Base-by-base conservation (phyloP, 2,888 invertebrate genomes). In the Melikaiella ostensackeni region DNA sequence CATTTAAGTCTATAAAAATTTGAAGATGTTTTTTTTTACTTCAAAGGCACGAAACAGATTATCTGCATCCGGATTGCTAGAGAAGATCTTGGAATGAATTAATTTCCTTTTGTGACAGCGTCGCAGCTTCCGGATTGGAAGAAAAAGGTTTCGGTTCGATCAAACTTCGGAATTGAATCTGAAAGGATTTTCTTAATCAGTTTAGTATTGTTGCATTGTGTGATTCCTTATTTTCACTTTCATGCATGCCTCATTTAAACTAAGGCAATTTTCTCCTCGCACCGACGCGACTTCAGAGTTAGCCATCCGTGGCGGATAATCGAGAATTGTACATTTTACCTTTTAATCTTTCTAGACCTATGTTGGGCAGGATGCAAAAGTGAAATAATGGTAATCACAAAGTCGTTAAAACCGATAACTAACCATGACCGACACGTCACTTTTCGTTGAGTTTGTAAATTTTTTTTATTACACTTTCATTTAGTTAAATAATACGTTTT, bases 181-280 rank as follows among this genome's bases (percentile, higher is more conserved):
- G 21, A 16, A 42, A 16, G 16, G 16, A 21, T 77, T 80, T 80
- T 81, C 77, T 81, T 79, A 74, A 70, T 77, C 79, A 77, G 77
- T 80, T 77, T 79, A 81, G n/a, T n/a, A 79, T 77, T 79, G 81
- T 80, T 79, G 75, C 50, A 62, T 80, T 80, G 80, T 75, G 79
- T 79, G 80, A 82, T 81, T 79, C 79, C 83, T 85, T 81, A 79
- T 84, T 85, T 87, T 86, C 83, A 86, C 86, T 86, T 86, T 85
- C 83, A 74, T 83, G 82, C 82, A 86, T 82, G 84, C 82, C 83
- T 86, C 83, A 83, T 86, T 86, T 82, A 84, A 85, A 84, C 76
- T 81, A 80, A 75, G 79, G 77, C 77, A 82, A 82, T 86, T 86
- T 87, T 87, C 85, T 85, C 83, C 82, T 79, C 80, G 81, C 75